Evolutionary conservation across 64 coral and sea anemone genomes (phyloP), one percentile per base, ranked within the genome.

Genomic region (Porites lutea): DNA sequence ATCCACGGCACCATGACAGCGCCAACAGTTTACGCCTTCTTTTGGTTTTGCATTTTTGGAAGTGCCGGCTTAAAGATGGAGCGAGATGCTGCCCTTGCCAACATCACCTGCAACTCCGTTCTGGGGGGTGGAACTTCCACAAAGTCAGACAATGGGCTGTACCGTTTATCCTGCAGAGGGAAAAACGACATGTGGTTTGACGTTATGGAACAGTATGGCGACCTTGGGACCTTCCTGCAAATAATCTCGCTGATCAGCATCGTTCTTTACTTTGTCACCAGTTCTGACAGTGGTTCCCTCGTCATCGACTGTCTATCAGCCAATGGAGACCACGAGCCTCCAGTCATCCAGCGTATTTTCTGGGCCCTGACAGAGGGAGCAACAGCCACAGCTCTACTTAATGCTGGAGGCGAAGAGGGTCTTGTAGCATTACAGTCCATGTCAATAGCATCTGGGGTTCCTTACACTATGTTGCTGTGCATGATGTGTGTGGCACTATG

Each of bases 31-130:
- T 92, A 92, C 60, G 72, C 48, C 21, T 60, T 92, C 82, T 77
- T 92, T 71, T 92, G 91, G 91, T 87, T 92, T 65, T 92, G 82
- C 49, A 72, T 92, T 11, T 92, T 92, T 60, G 91, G 91, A 58
- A 64, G 82, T 22, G 74, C 74, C 44, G 91, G 91, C 13, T 37
- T 92, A 18, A 79, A 45, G 14, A 92, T 92, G 91, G 91, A 92
- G 10, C 65, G 91, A 3, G 59, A 72, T 52, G 91, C 91, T 37
- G 45, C 59, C 0, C 11, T 73, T n/a, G 73, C 72, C 2, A 87
- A 87, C 46, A 59, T 92, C 4, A 78, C 57, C 16, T 92, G 91
- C 57, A 6, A 22, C 47, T 92, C 90, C 58, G 3, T 21, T 13
- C 14, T 76, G 52, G 90, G 90, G 19, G 91, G 91, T 11, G 9